Evolutionary conservation across 2,113 vertebrate species (phyloP).

Genomic region (Oncorhynchus gorbuscha): DNA sequence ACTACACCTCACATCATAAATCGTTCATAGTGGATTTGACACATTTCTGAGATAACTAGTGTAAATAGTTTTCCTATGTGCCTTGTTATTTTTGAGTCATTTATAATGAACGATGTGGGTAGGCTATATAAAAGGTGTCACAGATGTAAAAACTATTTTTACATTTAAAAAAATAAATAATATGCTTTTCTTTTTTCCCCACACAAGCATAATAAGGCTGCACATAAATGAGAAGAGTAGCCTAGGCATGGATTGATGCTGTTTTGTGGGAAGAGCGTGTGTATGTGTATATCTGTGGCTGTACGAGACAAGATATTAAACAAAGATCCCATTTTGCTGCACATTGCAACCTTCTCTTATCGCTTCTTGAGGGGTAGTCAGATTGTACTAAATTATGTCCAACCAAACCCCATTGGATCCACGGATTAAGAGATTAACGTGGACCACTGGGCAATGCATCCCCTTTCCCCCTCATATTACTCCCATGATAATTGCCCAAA

Average conservation of each 20-base stretch:
- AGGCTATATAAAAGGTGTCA: too few species aligned
- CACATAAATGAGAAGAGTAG: neutral
- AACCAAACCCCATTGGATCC: constrained; percentile 96
- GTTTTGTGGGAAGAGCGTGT: constrained; percentile 52
- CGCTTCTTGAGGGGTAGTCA: constrained; percentile 97
- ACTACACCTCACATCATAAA: constrained; percentile 46
- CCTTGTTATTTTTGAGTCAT: neutral
- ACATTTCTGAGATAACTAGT: neutral
- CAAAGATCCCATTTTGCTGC: constrained; percentile 94
- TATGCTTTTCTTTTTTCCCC: too few species aligned
- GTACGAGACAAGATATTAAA: constrained; percentile 88
- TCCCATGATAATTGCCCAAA: constrained; percentile 99
- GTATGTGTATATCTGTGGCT: constrained; percentile 78
- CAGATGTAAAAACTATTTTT: too few species aligned
- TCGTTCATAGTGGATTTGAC: constrained; percentile 6
- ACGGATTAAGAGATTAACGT: constrained; percentile 99
- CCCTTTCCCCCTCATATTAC: constrained; percentile 94
- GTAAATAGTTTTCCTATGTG: neutral
- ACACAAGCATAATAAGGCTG: neutral
- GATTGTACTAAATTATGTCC: constrained; percentile 99
- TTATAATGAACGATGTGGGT: too few species aligned
- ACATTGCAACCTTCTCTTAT: constrained; percentile 97
- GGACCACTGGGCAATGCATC: constrained; percentile 95
- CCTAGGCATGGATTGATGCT: neutral
- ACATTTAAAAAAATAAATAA: too few species aligned